phyloP scores from a whole-genome alignment of 1,140 invertebrate species.

The Ruditapes philippinarum region DNA sequence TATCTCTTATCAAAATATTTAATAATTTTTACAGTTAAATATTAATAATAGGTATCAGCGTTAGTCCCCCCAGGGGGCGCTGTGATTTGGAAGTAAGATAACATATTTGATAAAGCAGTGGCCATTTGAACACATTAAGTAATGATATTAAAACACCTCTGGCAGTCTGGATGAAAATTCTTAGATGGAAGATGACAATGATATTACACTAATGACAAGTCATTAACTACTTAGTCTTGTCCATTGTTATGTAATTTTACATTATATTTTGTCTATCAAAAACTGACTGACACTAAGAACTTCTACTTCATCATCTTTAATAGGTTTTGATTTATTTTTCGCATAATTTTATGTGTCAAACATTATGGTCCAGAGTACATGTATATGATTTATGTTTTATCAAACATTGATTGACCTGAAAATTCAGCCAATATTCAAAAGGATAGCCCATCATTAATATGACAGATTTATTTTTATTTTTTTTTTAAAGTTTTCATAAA shows the following conservation, averaged over 20 bases:
- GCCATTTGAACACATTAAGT: not conserved
- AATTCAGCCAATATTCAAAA: too few species aligned
- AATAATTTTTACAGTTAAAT: slow-evolving; percentile 39
- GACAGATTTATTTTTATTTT: too few species aligned
- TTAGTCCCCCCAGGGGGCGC: not conserved
- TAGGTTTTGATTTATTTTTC: too few species aligned
- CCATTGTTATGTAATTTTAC: slow-evolving; percentile 1
- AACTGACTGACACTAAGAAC: not conserved
- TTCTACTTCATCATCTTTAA: too few species aligned
- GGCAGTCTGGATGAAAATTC: slow-evolving; percentile 2
- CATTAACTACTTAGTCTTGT: slow-evolving; percentile 41
- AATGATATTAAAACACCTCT: not conserved
- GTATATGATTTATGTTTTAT: too few species aligned
- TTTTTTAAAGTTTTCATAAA: too few species aligned
- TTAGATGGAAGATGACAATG: slow-evolving; percentile 36
- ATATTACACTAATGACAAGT: slow-evolving; percentile 17
- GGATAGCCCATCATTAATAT: too few species aligned
- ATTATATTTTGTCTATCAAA: not conserved
- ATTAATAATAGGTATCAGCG: not conserved
- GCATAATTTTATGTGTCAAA: too few species aligned
- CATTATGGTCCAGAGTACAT: too few species aligned
- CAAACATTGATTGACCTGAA: too few species aligned
- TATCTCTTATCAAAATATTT: slow-evolving; percentile 4
- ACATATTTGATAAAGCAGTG: slow-evolving; percentile 20
- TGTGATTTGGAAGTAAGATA: not conserved